A percentile compares a stretch with the other conserved stretches of the same genome.
These are phyloP conservation scores for Columba janthina DNA, from an alignment of 2,113 vertebrate genomes.

Conservation along the genomic window DNA sequence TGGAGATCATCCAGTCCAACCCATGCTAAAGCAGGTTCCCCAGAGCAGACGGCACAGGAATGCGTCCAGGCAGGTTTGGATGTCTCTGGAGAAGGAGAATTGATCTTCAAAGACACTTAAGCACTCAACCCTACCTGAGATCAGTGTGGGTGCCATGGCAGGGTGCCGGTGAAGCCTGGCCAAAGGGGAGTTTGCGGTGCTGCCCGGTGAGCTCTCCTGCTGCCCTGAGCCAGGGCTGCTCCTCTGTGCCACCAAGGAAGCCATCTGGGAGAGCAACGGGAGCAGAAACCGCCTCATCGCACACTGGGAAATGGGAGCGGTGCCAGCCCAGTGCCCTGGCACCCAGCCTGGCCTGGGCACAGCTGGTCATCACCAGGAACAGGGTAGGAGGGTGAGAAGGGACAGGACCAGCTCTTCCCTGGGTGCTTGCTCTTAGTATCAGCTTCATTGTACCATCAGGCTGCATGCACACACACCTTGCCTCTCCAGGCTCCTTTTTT, in stretches of 20 bases:
- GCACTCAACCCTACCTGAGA: neutral
- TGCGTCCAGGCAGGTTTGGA: too few species aligned
- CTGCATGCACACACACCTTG: neutral
- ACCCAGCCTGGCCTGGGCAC: neutral
- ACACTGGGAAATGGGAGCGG: neutral
- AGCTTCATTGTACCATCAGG: neutral
- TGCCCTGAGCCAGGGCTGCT: neutral
- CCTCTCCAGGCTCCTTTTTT: neutral
- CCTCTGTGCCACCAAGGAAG: neutral
- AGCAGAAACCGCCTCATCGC: accelerated
- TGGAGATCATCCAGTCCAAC: too few species aligned
- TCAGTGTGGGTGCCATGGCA: neutral
- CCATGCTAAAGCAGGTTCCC: too few species aligned
- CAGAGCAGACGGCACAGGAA: too few species aligned
- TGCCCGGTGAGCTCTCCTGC: accelerated
- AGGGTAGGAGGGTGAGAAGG: accelerated
- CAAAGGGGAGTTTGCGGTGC: neutral
- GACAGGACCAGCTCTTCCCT: neutral
- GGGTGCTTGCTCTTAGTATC: neutral
- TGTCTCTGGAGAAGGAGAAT: too few species aligned
- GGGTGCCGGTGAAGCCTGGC: accelerated
- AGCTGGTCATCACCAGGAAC: neutral
- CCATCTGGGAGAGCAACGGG: accelerated
- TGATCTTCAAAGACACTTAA: neutral
- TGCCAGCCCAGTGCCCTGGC: neutral